phyloP scores from a whole-genome alignment of 2,113 vertebrate genomes.

The Syrrhaptes paradoxus region DNA sequence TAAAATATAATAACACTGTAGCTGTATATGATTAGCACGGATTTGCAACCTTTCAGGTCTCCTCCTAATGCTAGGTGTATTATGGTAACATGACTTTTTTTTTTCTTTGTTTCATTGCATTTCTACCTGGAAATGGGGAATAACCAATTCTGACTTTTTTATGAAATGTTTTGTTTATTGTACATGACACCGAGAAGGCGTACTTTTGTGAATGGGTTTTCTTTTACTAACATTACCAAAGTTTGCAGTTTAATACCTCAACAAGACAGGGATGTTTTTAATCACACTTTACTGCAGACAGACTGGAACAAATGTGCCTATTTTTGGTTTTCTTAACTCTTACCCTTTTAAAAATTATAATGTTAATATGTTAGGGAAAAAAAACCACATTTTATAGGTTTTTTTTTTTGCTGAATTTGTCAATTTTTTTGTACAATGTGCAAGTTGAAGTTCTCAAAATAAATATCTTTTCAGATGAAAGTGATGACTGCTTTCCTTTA shows the following conservation, averaged over 20 bases:
- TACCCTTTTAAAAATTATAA: constrained; percentile 49
- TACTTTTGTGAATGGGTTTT: not conserved
- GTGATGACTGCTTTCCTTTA: not conserved
- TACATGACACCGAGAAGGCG: not conserved
- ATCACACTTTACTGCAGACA: constrained; percentile 64
- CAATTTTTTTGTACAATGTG: constrained; percentile 70
- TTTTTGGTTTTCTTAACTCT: constrained; percentile 5
- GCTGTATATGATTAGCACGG: not conserved
- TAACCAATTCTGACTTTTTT: not conserved
- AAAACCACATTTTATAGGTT: constrained; percentile 28
- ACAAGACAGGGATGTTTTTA: constrained; percentile 54
- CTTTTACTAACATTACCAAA: constrained; percentile 61
- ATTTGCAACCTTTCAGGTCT: not conserved
- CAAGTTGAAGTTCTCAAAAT: constrained; percentile 75
- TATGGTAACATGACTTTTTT: not conserved
- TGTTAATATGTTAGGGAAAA: constrained; percentile 64
- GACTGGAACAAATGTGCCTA: constrained; percentile 63
- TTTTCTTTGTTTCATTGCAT: not conserved
- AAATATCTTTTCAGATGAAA: constrained; percentile 72
- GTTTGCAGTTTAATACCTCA: constrained; percentile 78
- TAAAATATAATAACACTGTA: not conserved
- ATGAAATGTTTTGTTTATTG: not conserved
- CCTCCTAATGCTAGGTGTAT: not conserved
- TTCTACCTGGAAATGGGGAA: constrained; percentile 40
- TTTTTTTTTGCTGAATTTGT: constrained; percentile 60